These are phyloP conservation scores for Manduca sexta DNA, from an alignment of 1,140 invertebrate genomes.

Conservation along the genomic window DNA sequence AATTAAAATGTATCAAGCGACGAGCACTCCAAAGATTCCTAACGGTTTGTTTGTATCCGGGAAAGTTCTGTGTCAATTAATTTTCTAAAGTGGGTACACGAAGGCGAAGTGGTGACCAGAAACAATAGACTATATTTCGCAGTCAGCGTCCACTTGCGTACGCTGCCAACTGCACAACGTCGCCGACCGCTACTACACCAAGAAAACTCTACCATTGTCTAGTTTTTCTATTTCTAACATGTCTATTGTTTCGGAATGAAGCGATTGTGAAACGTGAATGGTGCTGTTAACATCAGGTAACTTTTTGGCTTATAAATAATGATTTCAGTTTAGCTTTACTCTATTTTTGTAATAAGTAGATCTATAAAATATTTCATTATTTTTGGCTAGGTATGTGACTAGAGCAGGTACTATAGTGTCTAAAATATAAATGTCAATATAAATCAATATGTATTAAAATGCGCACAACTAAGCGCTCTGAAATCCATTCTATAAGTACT, in stretches of 20 bases:
- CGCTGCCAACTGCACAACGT: conserved; percentile 41
- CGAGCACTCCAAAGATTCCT: conserved; percentile 40
- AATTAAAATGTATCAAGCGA: conserved; percentile 63
- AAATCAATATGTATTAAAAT: too few species aligned
- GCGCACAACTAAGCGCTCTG: too few species aligned
- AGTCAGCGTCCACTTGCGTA: conserved; percentile 29
- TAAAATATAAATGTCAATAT: too few species aligned
- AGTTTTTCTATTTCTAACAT: conserved; percentile 37
- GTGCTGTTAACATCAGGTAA: too few species aligned
- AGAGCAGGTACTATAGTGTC: too few species aligned
- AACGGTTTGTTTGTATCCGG: conserved; percentile 49
- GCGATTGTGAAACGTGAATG: too few species aligned
- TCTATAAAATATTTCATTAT: too few species aligned
- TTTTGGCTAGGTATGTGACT: too few species aligned
- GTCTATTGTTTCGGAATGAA: conserved; percentile 24
- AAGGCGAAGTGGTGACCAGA: conserved; percentile 33
- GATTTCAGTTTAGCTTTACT: too few species aligned
- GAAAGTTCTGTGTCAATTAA: conserved; percentile 53
- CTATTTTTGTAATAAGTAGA: too few species aligned
- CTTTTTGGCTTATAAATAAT: too few species aligned
- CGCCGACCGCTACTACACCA: conserved; percentile 42
- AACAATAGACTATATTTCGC: conserved; percentile 44
- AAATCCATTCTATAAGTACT: too few species aligned
- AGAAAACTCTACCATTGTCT: conserved; percentile 44
- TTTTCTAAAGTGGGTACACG: conserved; percentile 50